Base-by-base conservation (phyloP, 2,113 vertebrate species). In the Misgurnus mizolepis region DNA sequence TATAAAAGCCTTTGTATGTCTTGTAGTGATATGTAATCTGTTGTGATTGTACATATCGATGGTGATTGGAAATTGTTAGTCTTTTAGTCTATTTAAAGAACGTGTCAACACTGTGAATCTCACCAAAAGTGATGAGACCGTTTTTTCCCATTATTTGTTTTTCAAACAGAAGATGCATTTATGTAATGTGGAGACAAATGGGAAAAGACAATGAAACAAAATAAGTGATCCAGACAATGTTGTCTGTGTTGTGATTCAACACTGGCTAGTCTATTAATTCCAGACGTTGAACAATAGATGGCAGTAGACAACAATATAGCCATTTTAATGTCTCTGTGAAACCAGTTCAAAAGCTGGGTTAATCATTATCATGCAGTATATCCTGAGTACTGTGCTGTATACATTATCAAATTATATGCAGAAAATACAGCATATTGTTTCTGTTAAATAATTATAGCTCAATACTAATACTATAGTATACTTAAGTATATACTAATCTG, bases 41-140 rank as follows among this genome's bases (percentile, higher is more conserved):
- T 89, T 88, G 83, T 90, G 89, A 88, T 87, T 91, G 90, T 87
- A 68, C 89, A 80, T 85, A 77, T 89, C 87, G 83, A 73, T 78
- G 56, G 62, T 81, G 71, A 72, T 77, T 79, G 68, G 14, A 78
- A 70, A 72, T 82, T 73, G 67, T 74, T 80, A 72, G 67, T 80
- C 84, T 84, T 89, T 76, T 86, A 88, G 67, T 49, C 82, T 89
- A 80, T 67, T 86, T 82, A 85, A 89, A 88, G 87, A 90, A 87
- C 85, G 86, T 91, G 86, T 91, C 87, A 89, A 88, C 92, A 93
- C 92, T 93, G 92, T 93, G 92, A 93, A 90, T 84, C 85, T 82
- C 85, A 84, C 53, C 72, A 78, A 81, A 84, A 76, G 41, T 75
- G 40, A 40, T 64, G 18, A 76, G 75, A 80, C 70, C 79, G 76